A percentile compares a stretch with the other conserved stretches of the same genome.
Conservation (phyloP, 2,888 invertebrate genomes). For the Sminthurinus aureus region DNA sequence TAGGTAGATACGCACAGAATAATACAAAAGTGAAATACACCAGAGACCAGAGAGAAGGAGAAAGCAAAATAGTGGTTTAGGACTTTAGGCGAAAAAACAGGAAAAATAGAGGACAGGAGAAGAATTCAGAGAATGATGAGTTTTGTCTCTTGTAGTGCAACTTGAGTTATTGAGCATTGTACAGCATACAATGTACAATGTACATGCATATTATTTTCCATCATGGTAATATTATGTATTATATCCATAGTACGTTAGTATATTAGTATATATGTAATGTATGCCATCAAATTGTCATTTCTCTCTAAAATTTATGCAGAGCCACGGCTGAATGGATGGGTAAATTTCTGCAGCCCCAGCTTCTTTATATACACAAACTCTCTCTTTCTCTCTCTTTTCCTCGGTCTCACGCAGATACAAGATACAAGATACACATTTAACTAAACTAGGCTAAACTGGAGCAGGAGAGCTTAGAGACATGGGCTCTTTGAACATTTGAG, state of each 20-base stretch:
- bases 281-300: constrained; percentile 12
- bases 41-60: background rate
- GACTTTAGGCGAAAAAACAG: background rate
- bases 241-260: background rate
- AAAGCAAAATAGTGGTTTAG: background rate
- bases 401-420: too few relatives aligned
- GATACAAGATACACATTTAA: too few relatives aligned
- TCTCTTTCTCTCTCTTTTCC: too few relatives aligned
- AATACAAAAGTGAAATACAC: too few relatives aligned
- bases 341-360: background rate
- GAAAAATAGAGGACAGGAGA: background rate
- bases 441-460: too few relatives aligned
- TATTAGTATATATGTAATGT: background rate
- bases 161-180: background rate
- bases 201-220: background rate
- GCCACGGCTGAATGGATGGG: background rate
- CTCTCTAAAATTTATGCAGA: constrained; percentile 4
- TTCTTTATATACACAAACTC: too few relatives aligned
- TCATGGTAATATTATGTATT: background rate
- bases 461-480: too few relatives aligned
- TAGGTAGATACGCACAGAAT: too few relatives aligned
- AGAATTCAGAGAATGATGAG: background rate
- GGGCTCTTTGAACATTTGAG: too few relatives aligned
- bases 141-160: background rate
- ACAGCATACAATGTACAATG: too few relatives aligned